Evolutionary conservation across 2,888 invertebrate species (phyloP).

Genomic region (Caenorhabditis sp.): DNA sequence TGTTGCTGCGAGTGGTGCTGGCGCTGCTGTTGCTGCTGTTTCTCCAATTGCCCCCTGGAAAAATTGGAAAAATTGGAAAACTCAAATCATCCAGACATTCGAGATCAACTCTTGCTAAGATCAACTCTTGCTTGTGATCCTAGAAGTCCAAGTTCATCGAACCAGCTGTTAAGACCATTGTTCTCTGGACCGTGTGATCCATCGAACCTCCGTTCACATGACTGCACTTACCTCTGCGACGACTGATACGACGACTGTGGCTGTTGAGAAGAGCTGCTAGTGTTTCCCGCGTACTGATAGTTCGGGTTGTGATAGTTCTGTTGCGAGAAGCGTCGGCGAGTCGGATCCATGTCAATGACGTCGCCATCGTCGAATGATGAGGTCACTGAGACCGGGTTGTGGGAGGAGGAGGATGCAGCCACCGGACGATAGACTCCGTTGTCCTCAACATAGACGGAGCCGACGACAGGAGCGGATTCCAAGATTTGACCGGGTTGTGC

Average conservation of each 20-base stretch:
- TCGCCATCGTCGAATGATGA: slow-evolving; percentile 48
- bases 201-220: slow-evolving; percentile 9
- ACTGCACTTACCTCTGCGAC: slow-evolving; percentile 12
- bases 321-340: slow-evolving; percentile 32
- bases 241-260: slow-evolving; percentile 5
- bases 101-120: neutral
- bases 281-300: slow-evolving; percentile 4
- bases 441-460: slow-evolving; percentile 15
- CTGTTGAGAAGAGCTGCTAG: slow-evolving; percentile 9
- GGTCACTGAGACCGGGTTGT: neutral
- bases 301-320: slow-evolving; percentile 19
- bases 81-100: neutral
- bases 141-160: neutral
- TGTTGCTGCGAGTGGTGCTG: neutral
- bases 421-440: slow-evolving; percentile 13
- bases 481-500: slow-evolving; percentile 5
- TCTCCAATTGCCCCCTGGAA: slow-evolving; percentile 22
- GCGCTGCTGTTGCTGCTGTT: neutral
- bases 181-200: neutral
- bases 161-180: neutral
- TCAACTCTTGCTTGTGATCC: neutral
- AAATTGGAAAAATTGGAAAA: neutral
- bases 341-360: slow-evolving; percentile 9
- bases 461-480: slow-evolving; percentile 10
- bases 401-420: neutral